Evolutionary conservation across 2,113 vertebrate genomes (phyloP).

Genomic region (Cavia porcellus): DNA sequence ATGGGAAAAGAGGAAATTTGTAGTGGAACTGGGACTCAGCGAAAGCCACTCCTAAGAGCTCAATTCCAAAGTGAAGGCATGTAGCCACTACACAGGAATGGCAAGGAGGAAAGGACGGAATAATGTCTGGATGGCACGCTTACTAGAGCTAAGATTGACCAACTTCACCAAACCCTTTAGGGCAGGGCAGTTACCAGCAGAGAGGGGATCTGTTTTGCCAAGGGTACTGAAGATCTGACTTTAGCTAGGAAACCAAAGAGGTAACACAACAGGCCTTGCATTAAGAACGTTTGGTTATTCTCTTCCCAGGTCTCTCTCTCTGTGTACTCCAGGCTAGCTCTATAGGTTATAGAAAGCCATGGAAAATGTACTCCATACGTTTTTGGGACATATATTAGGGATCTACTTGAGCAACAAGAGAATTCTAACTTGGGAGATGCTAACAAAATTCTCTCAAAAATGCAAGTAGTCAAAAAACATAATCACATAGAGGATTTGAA

Average conservation of each 20-base stretch:
- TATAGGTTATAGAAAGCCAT: background rate
- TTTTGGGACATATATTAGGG: background rate
- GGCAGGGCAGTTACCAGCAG: slow-evolving; percentile 10
- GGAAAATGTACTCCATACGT: background rate
- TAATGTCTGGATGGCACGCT: background rate
- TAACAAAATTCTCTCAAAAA: slow-evolving; percentile 44
- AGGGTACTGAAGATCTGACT: slow-evolving; percentile 9
- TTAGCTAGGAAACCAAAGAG: background rate
- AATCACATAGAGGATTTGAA: background rate
- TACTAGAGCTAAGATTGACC: background rate
- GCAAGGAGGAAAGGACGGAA: background rate
- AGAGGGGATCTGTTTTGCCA: slow-evolving; percentile 49
- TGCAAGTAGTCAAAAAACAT: slow-evolving; percentile 28
- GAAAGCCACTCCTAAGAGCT: background rate
- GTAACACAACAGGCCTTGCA: background rate
- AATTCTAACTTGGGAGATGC: background rate
- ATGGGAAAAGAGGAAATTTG: background rate
- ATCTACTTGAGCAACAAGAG: background rate
- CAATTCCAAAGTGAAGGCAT: background rate
- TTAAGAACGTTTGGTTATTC: background rate
- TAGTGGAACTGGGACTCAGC: background rate
- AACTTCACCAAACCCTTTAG: no score
- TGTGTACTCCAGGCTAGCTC: background rate
- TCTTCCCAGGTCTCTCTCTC: background rate
- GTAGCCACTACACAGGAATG: background rate